These are phyloP conservation scores for Podarcis lilfordi DNA, from an alignment of 2,797 vertebrate species.

Conservation along the genomic window DNA sequence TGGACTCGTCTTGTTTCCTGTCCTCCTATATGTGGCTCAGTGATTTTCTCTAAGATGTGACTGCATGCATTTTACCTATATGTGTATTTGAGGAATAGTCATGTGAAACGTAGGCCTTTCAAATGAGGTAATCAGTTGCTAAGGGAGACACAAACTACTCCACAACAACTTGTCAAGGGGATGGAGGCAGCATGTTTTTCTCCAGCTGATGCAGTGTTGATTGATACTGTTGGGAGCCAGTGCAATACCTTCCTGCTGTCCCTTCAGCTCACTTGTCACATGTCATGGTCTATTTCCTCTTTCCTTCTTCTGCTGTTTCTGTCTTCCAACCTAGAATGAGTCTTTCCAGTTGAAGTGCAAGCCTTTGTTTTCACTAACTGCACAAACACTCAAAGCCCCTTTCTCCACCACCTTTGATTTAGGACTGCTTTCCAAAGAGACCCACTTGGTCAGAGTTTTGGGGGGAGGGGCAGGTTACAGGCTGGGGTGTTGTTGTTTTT, in stretches of 20 bases:
- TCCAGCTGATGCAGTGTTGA: neutral
- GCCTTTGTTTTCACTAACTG: neutral
- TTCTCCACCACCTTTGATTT: neutral
- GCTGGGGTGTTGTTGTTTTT: neutral
- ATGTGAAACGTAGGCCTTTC: neutral
- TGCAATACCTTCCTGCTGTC: neutral
- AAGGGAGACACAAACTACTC: neutral
- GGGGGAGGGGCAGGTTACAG: neutral
- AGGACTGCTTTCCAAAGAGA: neutral
- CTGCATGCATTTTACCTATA: neutral
- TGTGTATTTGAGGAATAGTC: neutral
- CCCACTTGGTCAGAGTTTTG: neutral
- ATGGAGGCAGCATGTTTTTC: neutral
- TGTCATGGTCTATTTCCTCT: neutral
- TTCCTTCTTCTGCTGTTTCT: neutral
- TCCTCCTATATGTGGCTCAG: neutral
- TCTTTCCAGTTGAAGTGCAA: neutral
- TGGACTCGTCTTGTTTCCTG: neutral
- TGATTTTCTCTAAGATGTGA: neutral
- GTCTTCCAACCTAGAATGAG: neutral
- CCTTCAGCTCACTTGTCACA: too few species aligned
- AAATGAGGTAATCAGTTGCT: neutral
- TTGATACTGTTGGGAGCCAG: neutral
- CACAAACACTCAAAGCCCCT: neutral
- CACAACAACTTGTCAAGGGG: neutral